Percentiles rank a stretch among this genome's conserved stretches.
phyloP scores from a whole-genome alignment of 1,140 invertebrate genomes.

The Panagrolaimus sp. region DNA sequence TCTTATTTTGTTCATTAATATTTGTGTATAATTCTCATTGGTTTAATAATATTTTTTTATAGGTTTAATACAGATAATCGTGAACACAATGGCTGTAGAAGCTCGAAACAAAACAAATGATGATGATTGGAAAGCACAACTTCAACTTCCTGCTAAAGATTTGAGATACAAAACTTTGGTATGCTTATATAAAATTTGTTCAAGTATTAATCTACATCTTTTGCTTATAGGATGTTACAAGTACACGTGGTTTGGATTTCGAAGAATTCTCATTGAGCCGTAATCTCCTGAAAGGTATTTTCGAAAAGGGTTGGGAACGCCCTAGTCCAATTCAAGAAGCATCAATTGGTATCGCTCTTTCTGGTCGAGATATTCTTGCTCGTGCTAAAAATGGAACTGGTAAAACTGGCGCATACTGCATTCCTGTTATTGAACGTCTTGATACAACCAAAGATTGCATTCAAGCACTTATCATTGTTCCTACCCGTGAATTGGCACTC shows the following conservation, averaged over 20 bases:
- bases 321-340: slow-evolving; percentile 99
- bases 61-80: no score
- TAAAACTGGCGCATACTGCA: slow-evolving; percentile 98
- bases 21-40: no score
- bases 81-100: no score
- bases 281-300: slow-evolving; percentile 97
- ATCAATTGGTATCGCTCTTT: slow-evolving; percentile 92
- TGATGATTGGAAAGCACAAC: slow-evolving; percentile 89
- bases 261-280: slow-evolving; percentile 97
- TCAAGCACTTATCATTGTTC: slow-evolving; percentile 96
- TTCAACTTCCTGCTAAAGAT: slow-evolving; percentile 92
- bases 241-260: slow-evolving; percentile 98
- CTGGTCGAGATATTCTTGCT: slow-evolving; percentile 89
- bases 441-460: slow-evolving; percentile 81
- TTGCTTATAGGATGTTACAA: slow-evolving; percentile 99
- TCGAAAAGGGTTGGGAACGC: slow-evolving; percentile 99
- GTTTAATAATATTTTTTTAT: no score
- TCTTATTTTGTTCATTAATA: no score
- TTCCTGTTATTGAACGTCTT: slow-evolving; percentile 90
- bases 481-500: slow-evolving; percentile 92
- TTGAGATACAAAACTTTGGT: slow-evolving; percentile 86
- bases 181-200: no score
- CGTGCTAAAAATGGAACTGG: slow-evolving; percentile 99
- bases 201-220: no score
- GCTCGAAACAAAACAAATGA: no score